These are phyloP conservation scores for Myotis yumanensis DNA, from an alignment of 2,113 vertebrate species.

Conservation along the genomic window DNA sequence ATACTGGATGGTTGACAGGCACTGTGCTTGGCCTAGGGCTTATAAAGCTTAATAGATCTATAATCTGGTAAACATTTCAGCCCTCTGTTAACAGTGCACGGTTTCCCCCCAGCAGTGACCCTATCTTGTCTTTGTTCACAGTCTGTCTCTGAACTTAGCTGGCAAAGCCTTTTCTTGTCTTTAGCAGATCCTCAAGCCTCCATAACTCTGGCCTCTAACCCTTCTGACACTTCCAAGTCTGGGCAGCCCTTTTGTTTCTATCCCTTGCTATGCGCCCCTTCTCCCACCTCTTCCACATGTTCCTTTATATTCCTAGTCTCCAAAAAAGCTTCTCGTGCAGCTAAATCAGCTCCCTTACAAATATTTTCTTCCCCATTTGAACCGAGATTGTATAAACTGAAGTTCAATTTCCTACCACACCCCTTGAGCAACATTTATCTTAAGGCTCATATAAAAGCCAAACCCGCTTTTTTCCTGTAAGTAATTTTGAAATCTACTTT, in stretches of 20 bases:
- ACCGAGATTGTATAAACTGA: neutral
- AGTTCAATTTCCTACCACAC: neutral
- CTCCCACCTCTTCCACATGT: neutral
- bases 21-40: neutral
- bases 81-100: neutral
- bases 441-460: neutral
- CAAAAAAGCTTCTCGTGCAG: neutral
- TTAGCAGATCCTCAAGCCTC: neutral
- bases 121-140: neutral
- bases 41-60: neutral
- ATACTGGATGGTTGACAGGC: neutral
- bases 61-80: neutral
- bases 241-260: neutral
- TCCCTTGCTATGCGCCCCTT: neutral
- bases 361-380: neutral
- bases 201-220: neutral
- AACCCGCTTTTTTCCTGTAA: neutral
- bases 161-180: neutral
- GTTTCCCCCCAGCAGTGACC: neutral
- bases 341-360: neutral
- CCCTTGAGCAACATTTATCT: neutral
- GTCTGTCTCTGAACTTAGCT: neutral
- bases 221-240: neutral
- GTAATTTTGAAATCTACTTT: neutral
- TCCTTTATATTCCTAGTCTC: neutral